phyloP scores from a whole-genome alignment of 2,113 vertebrate species.

The Lophotis ruficrista region DNA sequence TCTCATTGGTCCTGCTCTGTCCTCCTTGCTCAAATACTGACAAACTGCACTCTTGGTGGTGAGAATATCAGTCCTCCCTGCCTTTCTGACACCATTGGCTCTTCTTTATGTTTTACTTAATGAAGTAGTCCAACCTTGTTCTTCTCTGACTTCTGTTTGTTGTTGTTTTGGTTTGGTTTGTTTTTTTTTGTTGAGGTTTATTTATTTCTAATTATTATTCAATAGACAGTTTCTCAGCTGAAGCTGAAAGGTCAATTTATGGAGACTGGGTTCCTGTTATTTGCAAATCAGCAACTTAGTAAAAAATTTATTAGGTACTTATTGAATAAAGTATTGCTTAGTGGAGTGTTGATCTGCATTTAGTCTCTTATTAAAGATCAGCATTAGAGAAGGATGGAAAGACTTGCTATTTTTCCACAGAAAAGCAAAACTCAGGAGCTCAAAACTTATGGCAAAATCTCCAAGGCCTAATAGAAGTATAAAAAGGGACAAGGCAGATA shows the following conservation, averaged over 20 bases:
- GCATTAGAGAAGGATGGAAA: background rate
- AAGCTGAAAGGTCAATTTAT: slow-evolving; percentile 32
- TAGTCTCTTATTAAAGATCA: background rate
- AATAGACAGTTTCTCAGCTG: background rate
- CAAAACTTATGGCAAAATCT: background rate
- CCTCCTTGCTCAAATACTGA: background rate
- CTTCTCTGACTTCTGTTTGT: background rate
- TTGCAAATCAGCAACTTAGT: background rate
- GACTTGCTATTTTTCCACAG: background rate
- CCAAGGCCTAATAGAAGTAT: background rate
- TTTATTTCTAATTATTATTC: slow-evolving; percentile 16
- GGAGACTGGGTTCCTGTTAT: background rate
- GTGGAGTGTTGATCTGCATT: background rate
- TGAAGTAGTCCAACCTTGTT: background rate
- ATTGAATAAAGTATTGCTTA: background rate
- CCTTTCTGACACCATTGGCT: accelerated
- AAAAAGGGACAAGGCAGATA: background rate
- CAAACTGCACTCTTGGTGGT: accelerated
- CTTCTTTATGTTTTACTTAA: background rate
- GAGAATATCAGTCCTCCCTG: background rate
- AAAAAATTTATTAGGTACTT: background rate
- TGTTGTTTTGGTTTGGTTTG: background rate
- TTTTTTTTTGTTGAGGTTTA: background rate
- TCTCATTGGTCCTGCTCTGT: background rate
- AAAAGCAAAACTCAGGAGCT: background rate